These are phyloP conservation scores for Arenaria interpres DNA, from an alignment of 2,113 vertebrate genomes.

Conservation along the genomic window DNA sequence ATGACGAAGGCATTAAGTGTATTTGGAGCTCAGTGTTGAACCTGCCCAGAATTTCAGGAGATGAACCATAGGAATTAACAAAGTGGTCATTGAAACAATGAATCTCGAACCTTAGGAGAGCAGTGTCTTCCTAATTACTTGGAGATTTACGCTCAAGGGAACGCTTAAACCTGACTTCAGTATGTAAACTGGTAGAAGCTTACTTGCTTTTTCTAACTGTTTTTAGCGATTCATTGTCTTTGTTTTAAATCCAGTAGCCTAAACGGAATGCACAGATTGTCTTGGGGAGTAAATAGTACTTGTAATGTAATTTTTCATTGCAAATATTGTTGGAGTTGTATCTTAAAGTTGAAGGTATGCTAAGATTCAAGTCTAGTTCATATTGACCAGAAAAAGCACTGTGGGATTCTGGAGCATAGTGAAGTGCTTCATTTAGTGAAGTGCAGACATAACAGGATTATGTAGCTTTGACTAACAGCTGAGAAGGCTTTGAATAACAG, in stretches of 20 bases:
- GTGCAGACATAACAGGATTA: background rate
- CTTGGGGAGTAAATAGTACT: background rate
- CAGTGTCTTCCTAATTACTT: background rate
- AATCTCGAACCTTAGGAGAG: background rate
- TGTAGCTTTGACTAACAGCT: background rate
- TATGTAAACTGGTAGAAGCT: background rate
- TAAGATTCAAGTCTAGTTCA: background rate
- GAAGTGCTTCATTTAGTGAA: background rate
- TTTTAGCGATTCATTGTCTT: background rate
- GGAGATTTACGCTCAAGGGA: background rate
- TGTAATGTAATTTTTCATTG: background rate
- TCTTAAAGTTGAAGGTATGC: background rate
- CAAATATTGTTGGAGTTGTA: no score
- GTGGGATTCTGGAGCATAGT: background rate
- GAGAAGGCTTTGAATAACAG: slow-evolving; percentile 30
- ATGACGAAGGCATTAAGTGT: background rate
- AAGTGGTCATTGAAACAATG: background rate
- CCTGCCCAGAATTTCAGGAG: background rate
- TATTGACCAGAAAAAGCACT: background rate
- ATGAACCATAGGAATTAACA: background rate
- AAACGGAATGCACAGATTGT: background rate
- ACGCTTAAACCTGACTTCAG: background rate
- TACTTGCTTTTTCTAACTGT: background rate
- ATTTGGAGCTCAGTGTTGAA: background rate
- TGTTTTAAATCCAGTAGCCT: background rate